phyloP scores from a whole-genome alignment of 2,888 invertebrate genomes.

The Drosophila paramelanica region DNA sequence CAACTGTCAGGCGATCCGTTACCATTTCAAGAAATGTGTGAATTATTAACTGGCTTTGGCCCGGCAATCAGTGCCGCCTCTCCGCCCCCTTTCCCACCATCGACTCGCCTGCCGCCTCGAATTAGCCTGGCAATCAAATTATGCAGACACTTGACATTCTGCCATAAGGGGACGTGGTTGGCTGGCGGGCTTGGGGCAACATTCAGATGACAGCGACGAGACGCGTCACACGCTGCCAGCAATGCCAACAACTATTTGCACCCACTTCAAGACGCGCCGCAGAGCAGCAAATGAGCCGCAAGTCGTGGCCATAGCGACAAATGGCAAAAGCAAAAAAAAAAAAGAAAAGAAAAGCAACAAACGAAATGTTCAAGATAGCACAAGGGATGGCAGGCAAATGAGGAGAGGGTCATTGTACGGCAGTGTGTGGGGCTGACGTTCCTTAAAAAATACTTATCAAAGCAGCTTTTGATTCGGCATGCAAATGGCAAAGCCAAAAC shows the following conservation, averaged over 20 bases:
- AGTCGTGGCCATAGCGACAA: conserved; percentile 46
- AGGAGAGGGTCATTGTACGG: no score
- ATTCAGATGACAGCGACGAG: conserved; percentile 2
- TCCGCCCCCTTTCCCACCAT: neutral
- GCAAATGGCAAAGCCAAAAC: conserved; percentile 46
- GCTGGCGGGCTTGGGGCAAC: neutral
- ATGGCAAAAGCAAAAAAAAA: conserved; percentile 23
- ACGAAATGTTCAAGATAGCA: conserved; percentile 19
- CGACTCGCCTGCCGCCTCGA: conserved; percentile 25
- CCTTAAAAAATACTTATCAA: conserved; percentile 42
- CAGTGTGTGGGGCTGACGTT: neutral
- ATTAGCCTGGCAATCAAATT: conserved; percentile 66
- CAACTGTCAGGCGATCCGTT: conserved; percentile 35
- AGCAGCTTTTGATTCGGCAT: conserved; percentile 57
- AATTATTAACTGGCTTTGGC: conserved; percentile 54
- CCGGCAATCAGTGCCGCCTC: neutral
- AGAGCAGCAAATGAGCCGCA: conserved; percentile 59
- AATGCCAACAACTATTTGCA: conserved; percentile 58
- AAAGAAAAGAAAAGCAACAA: neutral
- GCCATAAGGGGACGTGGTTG: neutral
- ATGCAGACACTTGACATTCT: conserved; percentile 63
- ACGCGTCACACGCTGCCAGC: conserved; percentile 6
- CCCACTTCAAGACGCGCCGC: conserved; percentile 56
- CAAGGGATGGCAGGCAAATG: neutral
- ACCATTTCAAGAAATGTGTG: conserved; percentile 49